Evolutionary conservation across 1,140 invertebrate species (phyloP).

Genomic region (Drosophila pseudoananassae): DNA sequence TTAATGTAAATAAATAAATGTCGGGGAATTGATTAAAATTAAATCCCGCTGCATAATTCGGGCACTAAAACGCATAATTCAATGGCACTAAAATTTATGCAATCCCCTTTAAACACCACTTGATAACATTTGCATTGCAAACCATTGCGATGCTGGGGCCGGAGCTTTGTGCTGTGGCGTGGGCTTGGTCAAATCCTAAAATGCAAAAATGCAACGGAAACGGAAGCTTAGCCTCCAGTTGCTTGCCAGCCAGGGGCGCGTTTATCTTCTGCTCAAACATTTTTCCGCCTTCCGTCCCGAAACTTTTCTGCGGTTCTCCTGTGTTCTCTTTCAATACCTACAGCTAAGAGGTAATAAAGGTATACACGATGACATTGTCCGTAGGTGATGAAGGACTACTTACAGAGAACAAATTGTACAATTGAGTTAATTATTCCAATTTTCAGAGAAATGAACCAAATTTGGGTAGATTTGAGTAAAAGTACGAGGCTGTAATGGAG

Average conservation of each 20-base stretch:
- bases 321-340: background rate
- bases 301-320: constrained; percentile 61
- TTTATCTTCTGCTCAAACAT: constrained; percentile 75
- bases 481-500: too few species aligned
- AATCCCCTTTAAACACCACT: constrained; percentile 49
- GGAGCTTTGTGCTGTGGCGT: background rate
- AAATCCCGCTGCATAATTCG: constrained; percentile 18
- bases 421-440: too few species aligned
- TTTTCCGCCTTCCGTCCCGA: constrained; percentile 37
- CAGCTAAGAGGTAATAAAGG: background rate
- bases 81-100: constrained; percentile 40
- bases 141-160: constrained; percentile 5
- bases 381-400: too few species aligned
- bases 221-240: constrained; percentile 66
- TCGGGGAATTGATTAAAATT: constrained; percentile 39
- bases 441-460: too few species aligned
- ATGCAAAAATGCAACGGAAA: constrained; percentile 53
- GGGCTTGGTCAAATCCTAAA: constrained; percentile 33
- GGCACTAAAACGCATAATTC: constrained; percentile 33
- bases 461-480: too few species aligned
- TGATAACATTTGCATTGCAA: constrained; percentile 76
- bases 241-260: constrained; percentile 19
- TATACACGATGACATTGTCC: background rate
- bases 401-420: background rate
- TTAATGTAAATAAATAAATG: constrained; percentile 58